phyloP scores from a whole-genome alignment of 2,888 invertebrate species.

The Nephrotoma flavescens region DNA sequence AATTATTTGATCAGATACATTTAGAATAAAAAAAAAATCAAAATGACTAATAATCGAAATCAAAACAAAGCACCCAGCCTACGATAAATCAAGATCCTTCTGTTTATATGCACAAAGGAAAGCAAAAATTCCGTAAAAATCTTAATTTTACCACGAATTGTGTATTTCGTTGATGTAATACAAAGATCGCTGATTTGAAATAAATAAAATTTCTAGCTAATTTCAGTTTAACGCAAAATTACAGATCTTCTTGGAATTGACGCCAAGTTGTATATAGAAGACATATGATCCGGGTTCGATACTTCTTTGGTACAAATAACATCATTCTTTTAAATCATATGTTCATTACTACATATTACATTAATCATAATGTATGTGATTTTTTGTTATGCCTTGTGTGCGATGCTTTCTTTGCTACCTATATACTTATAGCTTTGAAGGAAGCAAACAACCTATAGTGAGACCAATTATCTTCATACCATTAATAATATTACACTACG shows the following conservation, averaged over 20 bases:
- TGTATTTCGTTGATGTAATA: neutral
- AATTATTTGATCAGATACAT: no score
- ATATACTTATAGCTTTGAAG: neutral
- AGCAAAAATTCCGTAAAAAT: neutral
- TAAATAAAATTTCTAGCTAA: neutral
- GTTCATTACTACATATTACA: neutral
- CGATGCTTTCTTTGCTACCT: neutral
- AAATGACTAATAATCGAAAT: neutral
- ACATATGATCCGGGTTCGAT: neutral
- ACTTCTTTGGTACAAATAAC: neutral
- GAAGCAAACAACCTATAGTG: neutral
- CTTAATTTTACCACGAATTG: neutral
- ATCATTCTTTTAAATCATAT: neutral
- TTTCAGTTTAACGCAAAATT: neutral
- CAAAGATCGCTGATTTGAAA: neutral
- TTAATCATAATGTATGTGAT: neutral
- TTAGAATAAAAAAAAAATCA: neutral
- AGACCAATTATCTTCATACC: neutral
- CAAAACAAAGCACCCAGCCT: neutral
- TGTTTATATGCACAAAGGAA: neutral
- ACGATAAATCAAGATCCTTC: neutral
- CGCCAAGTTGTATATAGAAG: neutral
- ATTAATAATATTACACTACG: neutral
- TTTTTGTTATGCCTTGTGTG: neutral
- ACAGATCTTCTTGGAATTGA: neutral